Evolutionary conservation across 2,797 vertebrate genomes (phyloP).

Genomic region (Nyctalus aviator): DNA sequence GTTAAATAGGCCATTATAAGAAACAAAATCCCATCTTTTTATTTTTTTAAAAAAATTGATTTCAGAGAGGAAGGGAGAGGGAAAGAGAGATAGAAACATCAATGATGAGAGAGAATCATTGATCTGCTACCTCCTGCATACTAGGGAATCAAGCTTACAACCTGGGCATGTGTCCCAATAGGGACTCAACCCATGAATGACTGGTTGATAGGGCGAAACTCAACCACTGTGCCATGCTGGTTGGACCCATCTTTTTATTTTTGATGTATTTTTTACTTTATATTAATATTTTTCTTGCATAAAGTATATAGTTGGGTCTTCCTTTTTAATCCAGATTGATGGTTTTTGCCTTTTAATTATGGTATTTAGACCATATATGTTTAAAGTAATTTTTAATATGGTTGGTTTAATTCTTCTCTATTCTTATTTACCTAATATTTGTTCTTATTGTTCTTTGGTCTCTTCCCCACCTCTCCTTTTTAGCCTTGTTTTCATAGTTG

Average conservation of each 20-base stretch:
- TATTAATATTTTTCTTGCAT: neutral
- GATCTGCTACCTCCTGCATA: too few relatives aligned
- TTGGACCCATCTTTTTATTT: neutral
- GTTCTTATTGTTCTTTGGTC: neutral
- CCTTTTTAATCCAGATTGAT: neutral
- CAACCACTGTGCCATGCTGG: too few relatives aligned
- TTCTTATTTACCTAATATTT: slow-evolving; percentile 21
- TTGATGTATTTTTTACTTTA: neutral
- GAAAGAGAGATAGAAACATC: too few relatives aligned
- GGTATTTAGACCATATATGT: neutral
- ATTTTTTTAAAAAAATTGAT: neutral
- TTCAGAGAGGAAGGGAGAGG: too few relatives aligned
- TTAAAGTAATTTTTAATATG: neutral
- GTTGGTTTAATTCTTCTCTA: neutral
- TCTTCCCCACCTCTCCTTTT: neutral
- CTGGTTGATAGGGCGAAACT: too few relatives aligned
- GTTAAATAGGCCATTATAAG: neutral
- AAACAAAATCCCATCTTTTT: neutral
- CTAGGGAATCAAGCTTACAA: too few relatives aligned
- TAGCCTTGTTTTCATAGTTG: neutral
- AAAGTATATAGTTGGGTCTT: neutral
- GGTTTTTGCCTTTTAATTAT: neutral
- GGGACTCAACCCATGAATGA: too few relatives aligned
- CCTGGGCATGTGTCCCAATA: too few relatives aligned
- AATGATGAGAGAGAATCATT: too few relatives aligned